These are phyloP conservation scores for Eurois occulta DNA, from an alignment of 2,888 invertebrate genomes.

Conservation along the genomic window DNA sequence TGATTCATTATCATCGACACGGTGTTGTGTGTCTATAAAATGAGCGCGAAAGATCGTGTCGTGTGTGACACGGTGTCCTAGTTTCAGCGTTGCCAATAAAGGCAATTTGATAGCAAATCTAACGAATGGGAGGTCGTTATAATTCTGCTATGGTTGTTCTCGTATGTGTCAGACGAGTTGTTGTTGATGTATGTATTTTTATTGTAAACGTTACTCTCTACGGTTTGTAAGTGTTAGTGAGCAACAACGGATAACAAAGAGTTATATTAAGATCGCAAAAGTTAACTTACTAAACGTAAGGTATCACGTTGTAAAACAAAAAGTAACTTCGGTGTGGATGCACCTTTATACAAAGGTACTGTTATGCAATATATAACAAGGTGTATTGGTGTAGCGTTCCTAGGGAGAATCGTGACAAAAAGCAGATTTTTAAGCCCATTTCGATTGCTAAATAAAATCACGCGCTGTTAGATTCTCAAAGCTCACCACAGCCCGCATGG, in stretches of 20 bases:
- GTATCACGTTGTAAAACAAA: background rate
- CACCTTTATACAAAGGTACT: background rate
- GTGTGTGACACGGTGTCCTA: constrained; percentile 13
- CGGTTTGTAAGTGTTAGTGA: background rate
- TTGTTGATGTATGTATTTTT: constrained; percentile 4
- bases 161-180: background rate
- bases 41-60: background rate
- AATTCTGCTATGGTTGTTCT: constrained; percentile 1
- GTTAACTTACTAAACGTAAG: background rate
- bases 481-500: no score
- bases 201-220: background rate
- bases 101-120: constrained; percentile 28
- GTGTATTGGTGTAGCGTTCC: no score
- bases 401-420: no score
- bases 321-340: background rate
- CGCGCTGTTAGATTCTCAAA: no score
- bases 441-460: no score
- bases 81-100: constrained; percentile 38
- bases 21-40: constrained; percentile 6
- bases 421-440: no score
- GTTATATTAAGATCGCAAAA: background rate
- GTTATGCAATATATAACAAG: no score
- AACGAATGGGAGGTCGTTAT: constrained; percentile 18
- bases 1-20: constrained; percentile 17
- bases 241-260: background rate